A percentile compares a stretch with the other conserved stretches of the same genome.
Evolutionary conservation across 2,888 invertebrate species (phyloP).

Genomic region (Nomada flava): DNA sequence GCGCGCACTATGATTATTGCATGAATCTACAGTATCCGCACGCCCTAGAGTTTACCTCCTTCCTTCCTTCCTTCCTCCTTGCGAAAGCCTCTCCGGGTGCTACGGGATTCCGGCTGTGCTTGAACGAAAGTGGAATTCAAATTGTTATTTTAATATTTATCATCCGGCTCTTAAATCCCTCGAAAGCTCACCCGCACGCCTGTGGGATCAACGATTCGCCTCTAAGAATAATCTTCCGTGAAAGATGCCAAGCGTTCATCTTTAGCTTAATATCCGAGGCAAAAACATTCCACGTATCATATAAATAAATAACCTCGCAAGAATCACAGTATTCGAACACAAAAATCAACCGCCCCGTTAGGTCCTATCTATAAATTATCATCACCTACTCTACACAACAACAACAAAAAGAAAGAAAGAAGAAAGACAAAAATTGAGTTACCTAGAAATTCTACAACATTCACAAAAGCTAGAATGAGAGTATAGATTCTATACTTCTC

Average conservation of each 20-base stretch:
- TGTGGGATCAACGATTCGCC: constrained; percentile 50
- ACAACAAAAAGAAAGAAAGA: too few relatives aligned
- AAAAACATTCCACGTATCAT: not conserved
- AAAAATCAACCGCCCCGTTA: too few relatives aligned
- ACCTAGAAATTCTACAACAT: not conserved
- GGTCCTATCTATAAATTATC: not conserved
- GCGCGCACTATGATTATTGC: constrained; percentile 73
- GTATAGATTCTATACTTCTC: constrained; percentile 1
- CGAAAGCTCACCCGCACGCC: constrained; percentile 48
- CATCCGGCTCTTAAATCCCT: constrained; percentile 70
- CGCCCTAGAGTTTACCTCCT: constrained; percentile 38
- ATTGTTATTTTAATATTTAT: constrained; percentile 80
- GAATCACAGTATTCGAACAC: too few relatives aligned
- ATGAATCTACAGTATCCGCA: constrained; percentile 66
- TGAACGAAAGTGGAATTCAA: constrained; percentile 77
- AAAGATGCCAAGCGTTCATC: constrained; percentile 69
- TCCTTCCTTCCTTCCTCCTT: constrained; percentile 20
- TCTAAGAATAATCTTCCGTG: constrained; percentile 59
- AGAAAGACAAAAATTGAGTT: not conserved
- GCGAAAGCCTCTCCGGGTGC: constrained; percentile 31
- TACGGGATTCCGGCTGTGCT: constrained; percentile 55
- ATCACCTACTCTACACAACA: not conserved
- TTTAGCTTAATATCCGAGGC: constrained; percentile 64
- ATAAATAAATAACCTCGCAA: too few relatives aligned
- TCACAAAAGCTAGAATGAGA: not conserved